Conservation (phyloP, 1,140 invertebrate species). For the Ctenoplectra terminalis region DNA sequence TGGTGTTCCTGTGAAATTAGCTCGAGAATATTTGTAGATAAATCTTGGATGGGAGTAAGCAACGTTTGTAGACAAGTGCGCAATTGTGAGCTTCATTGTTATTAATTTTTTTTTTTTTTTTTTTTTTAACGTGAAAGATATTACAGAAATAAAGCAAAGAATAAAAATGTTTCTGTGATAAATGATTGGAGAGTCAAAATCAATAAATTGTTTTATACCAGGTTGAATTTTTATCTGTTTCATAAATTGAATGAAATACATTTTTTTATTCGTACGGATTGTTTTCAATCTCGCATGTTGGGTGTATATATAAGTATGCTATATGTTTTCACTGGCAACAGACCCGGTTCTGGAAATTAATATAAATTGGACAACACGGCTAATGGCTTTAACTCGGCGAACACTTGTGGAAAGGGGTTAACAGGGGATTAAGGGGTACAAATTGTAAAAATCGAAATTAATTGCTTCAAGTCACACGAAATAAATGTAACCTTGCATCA, state of each 20-base stretch:
- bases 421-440: neutral
- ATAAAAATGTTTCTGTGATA: neutral
- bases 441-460: slow-evolving; percentile 17
- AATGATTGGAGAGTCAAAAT: neutral
- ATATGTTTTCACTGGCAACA: neutral
- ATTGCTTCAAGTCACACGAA: neutral
- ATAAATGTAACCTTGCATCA: neutral
- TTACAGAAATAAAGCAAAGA: neutral
- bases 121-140: no score
- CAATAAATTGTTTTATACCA: neutral
- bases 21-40: no score
- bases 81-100: no score
- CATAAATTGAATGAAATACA: slow-evolving; percentile 4
- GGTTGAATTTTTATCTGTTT: neutral
- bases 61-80: no score
- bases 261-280: neutral
- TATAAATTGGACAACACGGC: neutral
- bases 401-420: neutral
- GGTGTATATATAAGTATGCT: neutral
- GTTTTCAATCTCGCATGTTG: neutral
- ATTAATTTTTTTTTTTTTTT: no score
- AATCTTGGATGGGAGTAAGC: no score
- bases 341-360: neutral
- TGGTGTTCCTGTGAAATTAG: no score
- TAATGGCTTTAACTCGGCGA: neutral